These are phyloP conservation scores for Myotis myotis DNA, from an alignment of 2,797 vertebrate genomes.

Conservation along the genomic window DNA sequence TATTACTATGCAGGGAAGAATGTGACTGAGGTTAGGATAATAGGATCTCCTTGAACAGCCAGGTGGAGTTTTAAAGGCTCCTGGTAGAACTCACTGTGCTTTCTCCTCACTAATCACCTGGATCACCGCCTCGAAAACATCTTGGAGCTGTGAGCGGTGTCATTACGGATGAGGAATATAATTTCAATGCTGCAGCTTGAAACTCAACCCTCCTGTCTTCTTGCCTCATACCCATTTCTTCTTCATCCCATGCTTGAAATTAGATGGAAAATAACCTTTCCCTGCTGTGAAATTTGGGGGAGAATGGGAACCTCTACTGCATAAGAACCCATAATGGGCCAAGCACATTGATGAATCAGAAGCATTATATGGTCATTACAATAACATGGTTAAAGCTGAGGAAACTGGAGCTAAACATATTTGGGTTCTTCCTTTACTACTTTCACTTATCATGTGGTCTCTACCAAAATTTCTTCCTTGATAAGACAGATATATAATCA, in stretches of 20 bases:
- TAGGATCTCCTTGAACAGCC: not conserved
- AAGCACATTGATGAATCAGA: not conserved
- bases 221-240: not conserved
- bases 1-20: not conserved
- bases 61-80: conserved; percentile 8
- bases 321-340: not conserved
- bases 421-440: not conserved
- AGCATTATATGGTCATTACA: not conserved
- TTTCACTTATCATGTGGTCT: not conserved
- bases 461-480: not conserved
- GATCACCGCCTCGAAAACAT: not conserved
- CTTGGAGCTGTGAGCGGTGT: not conserved
- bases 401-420: not conserved
- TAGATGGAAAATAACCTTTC: not conserved
- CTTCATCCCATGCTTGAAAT: not conserved
- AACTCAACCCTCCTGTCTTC: not conserved
- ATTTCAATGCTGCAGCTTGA: not conserved
- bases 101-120: not conserved
- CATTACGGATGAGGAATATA: not conserved
- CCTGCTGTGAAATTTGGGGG: not conserved
- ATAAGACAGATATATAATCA: not conserved
- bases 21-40: not conserved
- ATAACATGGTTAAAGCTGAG: not conserved
- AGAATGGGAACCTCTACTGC: not conserved
- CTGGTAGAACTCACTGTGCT: conserved; percentile 44